Percentiles rank a stretch among this genome's conserved stretches.
These are phyloP conservation scores for Megalops atlanticus DNA, from an alignment of 2,113 vertebrate genomes.

Conservation along the genomic window DNA sequence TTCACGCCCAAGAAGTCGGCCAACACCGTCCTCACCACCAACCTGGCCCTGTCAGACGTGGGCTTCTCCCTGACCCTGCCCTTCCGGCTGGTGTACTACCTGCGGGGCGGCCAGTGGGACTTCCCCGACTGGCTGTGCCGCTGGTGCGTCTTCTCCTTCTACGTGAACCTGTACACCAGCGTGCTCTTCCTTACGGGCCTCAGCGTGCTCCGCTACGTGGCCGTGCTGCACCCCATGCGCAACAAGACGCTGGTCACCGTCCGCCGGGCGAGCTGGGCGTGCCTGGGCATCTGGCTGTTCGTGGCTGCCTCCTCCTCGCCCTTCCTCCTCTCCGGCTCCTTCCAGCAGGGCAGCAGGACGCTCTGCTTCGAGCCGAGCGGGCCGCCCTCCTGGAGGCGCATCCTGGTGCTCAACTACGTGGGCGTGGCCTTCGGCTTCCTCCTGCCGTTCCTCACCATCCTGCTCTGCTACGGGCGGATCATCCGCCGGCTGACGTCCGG, in stretches of 20 bases:
- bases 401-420: constrained; percentile 64
- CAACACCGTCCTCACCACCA: constrained; percentile 66
- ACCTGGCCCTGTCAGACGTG: constrained; percentile 67
- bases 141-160: constrained; percentile 63
- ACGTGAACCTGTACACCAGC: constrained; percentile 71
- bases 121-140: constrained; percentile 68
- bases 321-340: constrained; percentile 55
- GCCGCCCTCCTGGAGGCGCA: constrained; percentile 36
- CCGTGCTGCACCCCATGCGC: constrained; percentile 48
- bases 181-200: constrained; percentile 70
- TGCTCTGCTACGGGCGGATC: constrained; percentile 60
- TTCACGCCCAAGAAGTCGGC: constrained; percentile 42
- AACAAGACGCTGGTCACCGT: constrained; percentile 39
- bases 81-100: constrained; percentile 65
- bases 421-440: constrained; percentile 62
- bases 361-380: constrained; percentile 64
- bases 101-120: constrained; percentile 47
- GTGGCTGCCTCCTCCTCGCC: constrained; percentile 51
- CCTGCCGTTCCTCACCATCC: constrained; percentile 63
- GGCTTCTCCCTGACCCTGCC: constrained; percentile 70
- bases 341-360: rapidly evolving
- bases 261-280: constrained; percentile 36
- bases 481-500: constrained; percentile 30
- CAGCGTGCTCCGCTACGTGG: constrained; percentile 65
- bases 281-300: constrained; percentile 62